Evolutionary conservation across 2,797 vertebrate genomes (phyloP).

Genomic region (Hafferia zeledoni): DNA sequence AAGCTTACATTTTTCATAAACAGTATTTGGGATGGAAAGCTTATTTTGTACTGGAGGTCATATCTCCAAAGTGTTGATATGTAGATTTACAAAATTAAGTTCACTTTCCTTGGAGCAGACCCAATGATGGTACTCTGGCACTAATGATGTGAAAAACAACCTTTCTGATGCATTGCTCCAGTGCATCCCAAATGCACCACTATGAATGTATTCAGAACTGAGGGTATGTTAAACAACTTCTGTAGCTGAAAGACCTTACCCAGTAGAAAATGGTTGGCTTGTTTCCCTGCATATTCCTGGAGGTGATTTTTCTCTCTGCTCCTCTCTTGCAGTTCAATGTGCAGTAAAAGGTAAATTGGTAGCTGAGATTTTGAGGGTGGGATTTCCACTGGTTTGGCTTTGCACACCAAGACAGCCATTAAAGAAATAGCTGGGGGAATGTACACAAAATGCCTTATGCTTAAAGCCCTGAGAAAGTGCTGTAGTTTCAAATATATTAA

Average conservation of each 20-base stretch:
- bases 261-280: constrained; percentile 1
- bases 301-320: constrained; percentile 2
- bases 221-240: background rate
- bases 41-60: background rate
- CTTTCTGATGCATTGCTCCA: constrained; percentile 17
- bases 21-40: background rate
- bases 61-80: background rate
- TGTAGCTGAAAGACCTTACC: background rate
- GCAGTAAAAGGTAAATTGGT: constrained; percentile 45
- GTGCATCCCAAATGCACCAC: background rate
- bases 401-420: background rate
- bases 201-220: constrained; percentile 21
- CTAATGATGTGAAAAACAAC: background rate
- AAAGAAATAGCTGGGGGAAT: background rate
- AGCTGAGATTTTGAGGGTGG: background rate
- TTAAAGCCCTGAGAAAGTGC: constrained; percentile 2
- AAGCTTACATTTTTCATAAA: constrained; percentile 39
- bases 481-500: background rate
- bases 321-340: constrained; percentile 9
- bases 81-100: constrained; percentile 32
- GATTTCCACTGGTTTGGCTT: background rate
- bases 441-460: constrained; percentile 39
- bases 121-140: background rate
- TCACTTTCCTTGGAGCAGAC: background rate
- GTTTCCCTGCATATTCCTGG: constrained; percentile 10